These are phyloP conservation scores for Triplophysa rosa DNA, from an alignment of 2,113 vertebrate genomes.

Conservation along the genomic window DNA sequence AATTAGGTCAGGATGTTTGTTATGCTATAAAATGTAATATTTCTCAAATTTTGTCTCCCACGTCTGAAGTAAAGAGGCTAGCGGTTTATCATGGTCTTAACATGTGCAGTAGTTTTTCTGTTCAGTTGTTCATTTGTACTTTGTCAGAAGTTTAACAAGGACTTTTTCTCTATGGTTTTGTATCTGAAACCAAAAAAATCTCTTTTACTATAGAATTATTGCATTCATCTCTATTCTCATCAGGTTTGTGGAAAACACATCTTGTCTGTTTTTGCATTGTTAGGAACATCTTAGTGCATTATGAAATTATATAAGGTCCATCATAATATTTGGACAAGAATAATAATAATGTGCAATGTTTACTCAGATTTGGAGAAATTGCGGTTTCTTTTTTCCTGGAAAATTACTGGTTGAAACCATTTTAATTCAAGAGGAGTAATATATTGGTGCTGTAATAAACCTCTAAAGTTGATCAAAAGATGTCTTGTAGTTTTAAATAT, in stretches of 20 bases:
- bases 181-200: not conserved
- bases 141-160: not conserved
- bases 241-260: not conserved
- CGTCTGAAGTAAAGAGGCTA: not conserved
- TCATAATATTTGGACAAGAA: not conserved
- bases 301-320: not conserved
- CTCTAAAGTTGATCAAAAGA: not conserved
- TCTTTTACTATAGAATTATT: not conserved
- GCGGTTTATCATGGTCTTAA: not conserved
- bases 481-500: conserved; percentile 4
- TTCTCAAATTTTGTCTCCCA: conserved; percentile 2
- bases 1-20: not conserved
- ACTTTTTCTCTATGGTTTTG: not conserved
- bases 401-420: not conserved
- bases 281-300: not conserved
- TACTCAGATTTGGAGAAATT: not conserved
- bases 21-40: not conserved
- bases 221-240: conserved; percentile 2
- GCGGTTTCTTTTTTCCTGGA: not conserved
- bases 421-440: conserved; percentile 32
- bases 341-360: not conserved
- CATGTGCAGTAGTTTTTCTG: not conserved
- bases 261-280: not conserved
- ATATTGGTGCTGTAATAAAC: conserved; percentile 37
- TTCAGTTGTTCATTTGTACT: not conserved